Evolutionary conservation across 2,113 vertebrate genomes (phyloP).

Genomic region (Chroicocephalus ridibundus): DNA sequence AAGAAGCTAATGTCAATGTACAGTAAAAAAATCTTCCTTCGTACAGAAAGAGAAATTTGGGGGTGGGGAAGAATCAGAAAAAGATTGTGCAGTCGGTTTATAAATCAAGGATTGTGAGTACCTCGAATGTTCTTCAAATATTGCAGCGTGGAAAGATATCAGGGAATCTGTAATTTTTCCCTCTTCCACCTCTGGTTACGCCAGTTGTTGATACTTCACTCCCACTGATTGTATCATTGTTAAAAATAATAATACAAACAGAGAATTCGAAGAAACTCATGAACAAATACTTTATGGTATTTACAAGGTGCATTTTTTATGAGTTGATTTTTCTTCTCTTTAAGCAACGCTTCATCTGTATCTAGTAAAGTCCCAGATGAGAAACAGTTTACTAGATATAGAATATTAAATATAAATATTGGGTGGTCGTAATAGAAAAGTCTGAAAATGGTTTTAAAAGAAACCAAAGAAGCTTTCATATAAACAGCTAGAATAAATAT

Average conservation of each 20-base stretch:
- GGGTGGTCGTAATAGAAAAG: not conserved
- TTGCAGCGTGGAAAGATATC: not conserved
- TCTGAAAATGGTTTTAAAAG: not conserved
- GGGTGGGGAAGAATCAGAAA: not conserved
- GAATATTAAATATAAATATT: conserved; percentile 20
- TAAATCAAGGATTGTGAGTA: not conserved
- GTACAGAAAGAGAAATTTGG: not conserved
- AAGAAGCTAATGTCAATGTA: not conserved
- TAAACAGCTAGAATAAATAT: conserved; percentile 23
- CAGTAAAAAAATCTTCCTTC: not conserved
- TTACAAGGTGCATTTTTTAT: conserved; percentile 63
- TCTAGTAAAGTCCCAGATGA: conserved; percentile 14
- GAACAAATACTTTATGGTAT: conserved; percentile 44
- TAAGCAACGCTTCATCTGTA: conserved; percentile 12
- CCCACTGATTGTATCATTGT: not conserved
- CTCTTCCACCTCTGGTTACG: not conserved
- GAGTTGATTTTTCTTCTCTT: conserved; percentile 45
- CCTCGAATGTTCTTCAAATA: not conserved
- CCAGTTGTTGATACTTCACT: not conserved
- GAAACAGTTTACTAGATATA: conserved; percentile 25
- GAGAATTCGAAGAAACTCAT: conserved; percentile 36
- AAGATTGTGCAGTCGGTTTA: not conserved
- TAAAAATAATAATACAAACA: conserved; percentile 49
- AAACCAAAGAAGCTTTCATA: conserved; percentile 5
- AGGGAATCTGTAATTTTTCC: not conserved